Percentiles rank a stretch among this genome's conserved stretches.
Evolutionary conservation across 2,113 vertebrate genomes (phyloP).

Genomic region (Hippopotamus amphibius): DNA sequence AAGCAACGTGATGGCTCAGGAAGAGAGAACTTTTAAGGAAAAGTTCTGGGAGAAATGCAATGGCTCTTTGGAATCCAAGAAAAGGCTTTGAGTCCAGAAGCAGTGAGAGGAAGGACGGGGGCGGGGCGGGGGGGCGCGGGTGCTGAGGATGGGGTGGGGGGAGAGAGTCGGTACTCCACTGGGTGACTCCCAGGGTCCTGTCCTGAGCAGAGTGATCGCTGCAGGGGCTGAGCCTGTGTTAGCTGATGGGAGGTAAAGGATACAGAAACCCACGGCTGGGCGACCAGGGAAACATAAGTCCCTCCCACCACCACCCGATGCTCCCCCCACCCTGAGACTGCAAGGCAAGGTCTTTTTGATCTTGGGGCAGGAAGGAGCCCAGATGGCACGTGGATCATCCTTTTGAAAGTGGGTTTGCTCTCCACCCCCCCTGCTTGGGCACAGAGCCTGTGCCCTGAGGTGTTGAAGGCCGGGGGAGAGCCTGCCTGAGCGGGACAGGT

Average conservation of each 20-base stretch:
- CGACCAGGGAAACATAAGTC: not conserved
- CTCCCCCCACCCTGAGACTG: not conserved
- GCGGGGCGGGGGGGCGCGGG: not conserved
- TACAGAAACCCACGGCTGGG: not conserved
- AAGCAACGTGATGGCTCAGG: not conserved
- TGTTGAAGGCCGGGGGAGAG: not conserved
- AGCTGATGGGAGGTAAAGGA: not conserved
- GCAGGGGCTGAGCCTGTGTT: not conserved
- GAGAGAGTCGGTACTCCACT: accelerated
- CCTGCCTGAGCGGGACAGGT: not conserved
- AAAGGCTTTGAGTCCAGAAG: not conserved
- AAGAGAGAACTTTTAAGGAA: not conserved
- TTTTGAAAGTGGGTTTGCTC: not conserved
- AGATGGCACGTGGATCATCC: not conserved
- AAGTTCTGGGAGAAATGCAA: not conserved
- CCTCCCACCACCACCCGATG: no score
- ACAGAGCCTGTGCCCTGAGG: not conserved
- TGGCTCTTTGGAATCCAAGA: not conserved
- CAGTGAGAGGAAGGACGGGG: not conserved
- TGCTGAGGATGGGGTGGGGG: not conserved
- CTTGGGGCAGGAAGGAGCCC: not conserved
- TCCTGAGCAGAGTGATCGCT: no score
- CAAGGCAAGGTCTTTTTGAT: not conserved
- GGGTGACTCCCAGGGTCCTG: accelerated
- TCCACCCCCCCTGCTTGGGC: not conserved